phyloP scores from a whole-genome alignment of 2,888 invertebrate species.

The Heterodera filipjevi region DNA sequence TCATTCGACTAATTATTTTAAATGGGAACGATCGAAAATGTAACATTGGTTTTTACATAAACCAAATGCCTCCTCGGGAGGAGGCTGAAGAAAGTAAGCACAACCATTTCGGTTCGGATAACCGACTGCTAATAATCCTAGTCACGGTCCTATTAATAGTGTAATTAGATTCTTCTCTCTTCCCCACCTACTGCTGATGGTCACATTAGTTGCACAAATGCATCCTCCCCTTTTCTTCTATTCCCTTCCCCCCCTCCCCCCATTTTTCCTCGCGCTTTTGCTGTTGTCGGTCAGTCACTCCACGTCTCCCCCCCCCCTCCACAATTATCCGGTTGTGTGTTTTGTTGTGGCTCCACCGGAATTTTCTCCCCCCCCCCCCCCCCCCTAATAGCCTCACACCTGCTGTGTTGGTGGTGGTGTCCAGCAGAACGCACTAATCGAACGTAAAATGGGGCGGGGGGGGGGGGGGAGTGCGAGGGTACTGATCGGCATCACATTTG shows the following conservation, averaged over 20 bases:
- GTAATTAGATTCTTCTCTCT: too few species aligned
- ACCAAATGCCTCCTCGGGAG: too few species aligned
- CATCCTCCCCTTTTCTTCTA: background rate
- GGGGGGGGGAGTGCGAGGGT: background rate
- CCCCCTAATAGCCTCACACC: constrained; percentile 8
- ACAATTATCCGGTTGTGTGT: background rate
- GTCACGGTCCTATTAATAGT: too few species aligned
- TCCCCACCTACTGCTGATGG: too few species aligned
- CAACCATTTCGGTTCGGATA: too few species aligned
- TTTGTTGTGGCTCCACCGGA: background rate
- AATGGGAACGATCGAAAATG: too few species aligned
- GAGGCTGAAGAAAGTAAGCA: too few species aligned
- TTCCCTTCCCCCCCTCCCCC: background rate
- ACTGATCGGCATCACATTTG: background rate
- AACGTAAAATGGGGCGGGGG: background rate
- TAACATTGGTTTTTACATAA: too few species aligned
- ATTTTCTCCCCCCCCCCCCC: constrained; percentile 7
- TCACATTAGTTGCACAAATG: too few species aligned
- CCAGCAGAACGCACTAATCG: background rate
- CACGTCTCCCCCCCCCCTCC: background rate
- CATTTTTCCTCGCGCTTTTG: background rate
- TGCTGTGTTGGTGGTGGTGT: background rate
- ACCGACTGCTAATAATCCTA: too few species aligned
- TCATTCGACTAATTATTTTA: too few species aligned
- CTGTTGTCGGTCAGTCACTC: background rate